Conservation (phyloP, 2,113 vertebrate species). For the Silurus asotus region DNA sequence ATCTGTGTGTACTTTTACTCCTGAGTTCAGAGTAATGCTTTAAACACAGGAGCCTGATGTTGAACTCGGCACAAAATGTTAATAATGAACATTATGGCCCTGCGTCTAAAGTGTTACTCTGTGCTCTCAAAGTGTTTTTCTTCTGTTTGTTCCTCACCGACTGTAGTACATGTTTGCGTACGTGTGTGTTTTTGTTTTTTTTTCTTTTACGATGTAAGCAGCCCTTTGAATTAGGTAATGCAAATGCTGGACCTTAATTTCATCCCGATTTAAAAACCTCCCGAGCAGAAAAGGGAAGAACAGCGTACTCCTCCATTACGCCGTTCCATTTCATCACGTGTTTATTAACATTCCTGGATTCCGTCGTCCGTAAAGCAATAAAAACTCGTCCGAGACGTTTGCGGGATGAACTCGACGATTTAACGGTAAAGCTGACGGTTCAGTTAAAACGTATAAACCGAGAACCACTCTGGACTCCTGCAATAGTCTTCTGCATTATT, state of each 20-base stretch:
- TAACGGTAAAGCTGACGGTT: not conserved
- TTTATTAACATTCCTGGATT: slow-evolving; percentile 8
- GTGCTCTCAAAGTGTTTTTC: not conserved
- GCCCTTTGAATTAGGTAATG: slow-evolving; percentile 1
- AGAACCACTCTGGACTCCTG: not conserved
- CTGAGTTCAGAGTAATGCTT: slow-evolving; percentile 30
- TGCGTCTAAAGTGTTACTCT: not conserved
- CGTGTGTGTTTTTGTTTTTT: slow-evolving; percentile 7
- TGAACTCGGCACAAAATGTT: not conserved
- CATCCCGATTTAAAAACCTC: slow-evolving; percentile 11
- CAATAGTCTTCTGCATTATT: not conserved
- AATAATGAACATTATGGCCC: not conserved
- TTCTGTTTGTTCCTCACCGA: not conserved
- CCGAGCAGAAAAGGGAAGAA: slow-evolving; percentile 34
- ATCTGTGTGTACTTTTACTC: slow-evolving; percentile 5
- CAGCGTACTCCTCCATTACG: slow-evolving; percentile 14
- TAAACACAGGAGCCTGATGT: slow-evolving; percentile 1
- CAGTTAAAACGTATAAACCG: not conserved
- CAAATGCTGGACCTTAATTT: slow-evolving; percentile 17
- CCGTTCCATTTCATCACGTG: slow-evolving; percentile 9
- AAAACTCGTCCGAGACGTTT: not conserved
- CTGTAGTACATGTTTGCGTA: slow-evolving; percentile 10
- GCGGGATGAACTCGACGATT: not conserved
- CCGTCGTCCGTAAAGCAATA: not conserved
- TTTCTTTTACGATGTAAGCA: not conserved